These are phyloP conservation scores for Tenthredo amoena DNA, from an alignment of 2,888 invertebrate genomes.

Conservation along the genomic window DNA sequence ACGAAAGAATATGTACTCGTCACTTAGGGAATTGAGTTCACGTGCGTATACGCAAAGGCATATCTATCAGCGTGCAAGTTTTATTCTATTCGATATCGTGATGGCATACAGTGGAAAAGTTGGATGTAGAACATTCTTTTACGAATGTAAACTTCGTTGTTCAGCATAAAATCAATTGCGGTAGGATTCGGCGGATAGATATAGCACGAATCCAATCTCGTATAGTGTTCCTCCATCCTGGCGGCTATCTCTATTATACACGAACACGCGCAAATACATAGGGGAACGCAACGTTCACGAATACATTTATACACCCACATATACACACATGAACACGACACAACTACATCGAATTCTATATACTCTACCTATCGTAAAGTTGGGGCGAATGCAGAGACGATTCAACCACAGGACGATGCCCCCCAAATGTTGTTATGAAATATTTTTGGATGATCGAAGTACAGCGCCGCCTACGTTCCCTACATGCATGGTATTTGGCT, in stretches of 20 bases:
- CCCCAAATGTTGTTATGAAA: slow-evolving; percentile 39
- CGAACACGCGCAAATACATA: slow-evolving; percentile 25
- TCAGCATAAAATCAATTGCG: slow-evolving; percentile 45
- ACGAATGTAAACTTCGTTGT: slow-evolving; percentile 47
- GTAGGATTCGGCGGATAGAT: slow-evolving; percentile 42
- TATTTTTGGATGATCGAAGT: slow-evolving; percentile 45
- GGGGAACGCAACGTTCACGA: neutral
- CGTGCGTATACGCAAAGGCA: slow-evolving; percentile 15
- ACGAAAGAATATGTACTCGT: neutral
- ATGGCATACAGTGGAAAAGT: slow-evolving; percentile 6
- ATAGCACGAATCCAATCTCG: slow-evolving; percentile 47
- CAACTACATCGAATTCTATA: slow-evolving; percentile 14
- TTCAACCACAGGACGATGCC: slow-evolving; percentile 31
- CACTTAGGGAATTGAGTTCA: slow-evolving; percentile 20
- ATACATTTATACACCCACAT: neutral
- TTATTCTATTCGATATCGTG: slow-evolving; percentile 40
- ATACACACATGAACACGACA: neutral
- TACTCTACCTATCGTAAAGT: slow-evolving; percentile 8
- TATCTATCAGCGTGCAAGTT: neutral
- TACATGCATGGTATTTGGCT: neutral
- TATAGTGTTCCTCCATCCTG: slow-evolving; percentile 44
- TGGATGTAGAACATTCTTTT: slow-evolving; percentile 48
- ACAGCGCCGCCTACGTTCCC: neutral
- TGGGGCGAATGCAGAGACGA: slow-evolving; percentile 24
- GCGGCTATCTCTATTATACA: slow-evolving; percentile 44